Base-by-base conservation (phyloP, 2,113 vertebrate genomes). In the Tupaia tana region DNA sequence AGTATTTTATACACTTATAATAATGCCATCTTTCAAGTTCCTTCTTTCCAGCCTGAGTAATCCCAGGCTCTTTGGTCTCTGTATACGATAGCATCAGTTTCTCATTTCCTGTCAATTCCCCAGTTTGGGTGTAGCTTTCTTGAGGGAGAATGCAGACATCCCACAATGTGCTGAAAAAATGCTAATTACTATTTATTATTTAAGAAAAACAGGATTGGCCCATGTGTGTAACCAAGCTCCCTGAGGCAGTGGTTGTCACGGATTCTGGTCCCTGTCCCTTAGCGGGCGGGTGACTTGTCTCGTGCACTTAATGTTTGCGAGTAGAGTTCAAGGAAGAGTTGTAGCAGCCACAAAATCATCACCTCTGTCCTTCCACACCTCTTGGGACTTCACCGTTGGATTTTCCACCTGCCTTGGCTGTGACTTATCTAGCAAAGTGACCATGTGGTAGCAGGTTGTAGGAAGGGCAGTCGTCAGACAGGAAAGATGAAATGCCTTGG, bases 371-470 rank as follows among this genome's bases (percentile, higher is more conserved):
- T 70, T 54, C 27, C 3, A 18, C 56, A 73, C 0, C 4, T 24
- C 25, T 3, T 3, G 27, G 31, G 6, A 84, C 58, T 74, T 82
- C 58, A 12, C 25, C 4, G 54, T 77, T 34, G 58, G 12, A 34
- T 83, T 83, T 77, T 61, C 43, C 61, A 52, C 25, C 59, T 14
- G 77, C 6, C 7, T 20, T 15, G 5, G 20, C 9, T 27, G 0
- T 74, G 25, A 19, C 12, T 86, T 52, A 89, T 22, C 56, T 29
- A 12, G n/a, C 12, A 29, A 20, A 25, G 59, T 64, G 18, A 59
- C 18, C 27, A 2, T 0, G 0, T 85, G 5, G 52, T 10, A 27
- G 5, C 6, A 34, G 2, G 14, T 0, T 9, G 8, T 14, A 9
- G 1, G 0, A 1, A 7, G 11, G 7, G 9, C 11, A 6, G 7